These are phyloP conservation scores for Cyphomyrmex costatus DNA, from an alignment of 1,140 invertebrate species.

Conservation along the genomic window DNA sequence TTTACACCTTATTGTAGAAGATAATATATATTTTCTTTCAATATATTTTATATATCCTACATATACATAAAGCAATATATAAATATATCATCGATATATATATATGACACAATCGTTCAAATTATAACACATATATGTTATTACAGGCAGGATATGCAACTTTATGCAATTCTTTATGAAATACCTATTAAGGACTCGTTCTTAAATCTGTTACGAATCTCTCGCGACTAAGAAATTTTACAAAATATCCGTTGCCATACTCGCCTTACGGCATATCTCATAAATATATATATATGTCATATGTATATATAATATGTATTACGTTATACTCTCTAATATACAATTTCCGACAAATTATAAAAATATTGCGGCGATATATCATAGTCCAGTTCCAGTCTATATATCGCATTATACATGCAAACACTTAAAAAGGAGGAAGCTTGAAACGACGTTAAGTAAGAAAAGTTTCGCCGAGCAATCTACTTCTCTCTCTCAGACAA, in stretches of 20 bases:
- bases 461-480: constrained; percentile 61
- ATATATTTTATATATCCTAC: constrained; percentile 78
- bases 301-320: constrained; percentile 69
- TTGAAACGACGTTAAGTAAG: constrained; percentile 39
- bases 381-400: constrained; percentile 72
- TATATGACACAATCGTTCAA: constrained; percentile 79
- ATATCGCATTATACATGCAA: constrained; percentile 67
- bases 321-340: constrained; percentile 71
- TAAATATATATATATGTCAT: constrained; percentile 69
- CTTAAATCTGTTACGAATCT: constrained; percentile 68
- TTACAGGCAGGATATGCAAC: constrained; percentile 77
- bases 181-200: constrained; percentile 70
- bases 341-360: constrained; percentile 74
- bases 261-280: constrained; percentile 66
- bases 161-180: constrained; percentile 76
- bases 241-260: constrained; percentile 74
- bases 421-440: constrained; percentile 62
- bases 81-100: constrained; percentile 80
- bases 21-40: constrained; percentile 78
- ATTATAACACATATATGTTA: constrained; percentile 74
- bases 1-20: constrained; percentile 75
- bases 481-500: constrained; percentile 39
- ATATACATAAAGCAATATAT: constrained; percentile 80
- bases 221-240: constrained; percentile 76
- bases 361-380: constrained; percentile 76